Percentiles rank a stretch among this genome's conserved stretches.
Evolutionary conservation across 2,797 vertebrate species (phyloP).

Genomic region (Neoniphon sammara): DNA sequence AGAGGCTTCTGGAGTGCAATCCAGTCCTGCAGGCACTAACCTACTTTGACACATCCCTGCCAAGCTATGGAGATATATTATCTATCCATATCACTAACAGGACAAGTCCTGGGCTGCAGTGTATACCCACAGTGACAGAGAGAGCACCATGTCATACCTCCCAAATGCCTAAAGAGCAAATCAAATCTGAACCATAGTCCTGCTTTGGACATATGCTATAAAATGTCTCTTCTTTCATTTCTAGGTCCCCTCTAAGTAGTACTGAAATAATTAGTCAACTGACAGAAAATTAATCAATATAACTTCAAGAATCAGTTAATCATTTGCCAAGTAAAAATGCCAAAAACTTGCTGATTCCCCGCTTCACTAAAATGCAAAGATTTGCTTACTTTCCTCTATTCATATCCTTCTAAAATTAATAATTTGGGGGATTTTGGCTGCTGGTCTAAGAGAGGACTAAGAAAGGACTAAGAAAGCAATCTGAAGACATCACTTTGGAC

Average conservation of each 20-base stretch:
- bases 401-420: no score
- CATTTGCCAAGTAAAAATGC: no score
- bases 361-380: no score
- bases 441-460: no score
- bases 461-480: no score
- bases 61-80: slow-evolving; percentile 42
- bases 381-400: no score
- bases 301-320: no score
- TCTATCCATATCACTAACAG: slow-evolving; percentile 15
- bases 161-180: slow-evolving; percentile 1
- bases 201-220: neutral
- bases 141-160: neutral
- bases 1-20: slow-evolving; percentile 62
- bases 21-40: slow-evolving; percentile 54
- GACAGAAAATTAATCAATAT: no score
- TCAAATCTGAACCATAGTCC: neutral
- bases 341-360: no score
- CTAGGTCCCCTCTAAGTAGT: neutral
- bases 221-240: neutral
- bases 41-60: slow-evolving; percentile 53
- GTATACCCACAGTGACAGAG: neutral
- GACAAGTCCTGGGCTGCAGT: slow-evolving; percentile 8
- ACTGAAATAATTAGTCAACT: no score
- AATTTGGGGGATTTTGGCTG: no score
- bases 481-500: no score